Base-by-base conservation (phyloP, 2,113 vertebrate species). In the Elanoides forficatus region DNA sequence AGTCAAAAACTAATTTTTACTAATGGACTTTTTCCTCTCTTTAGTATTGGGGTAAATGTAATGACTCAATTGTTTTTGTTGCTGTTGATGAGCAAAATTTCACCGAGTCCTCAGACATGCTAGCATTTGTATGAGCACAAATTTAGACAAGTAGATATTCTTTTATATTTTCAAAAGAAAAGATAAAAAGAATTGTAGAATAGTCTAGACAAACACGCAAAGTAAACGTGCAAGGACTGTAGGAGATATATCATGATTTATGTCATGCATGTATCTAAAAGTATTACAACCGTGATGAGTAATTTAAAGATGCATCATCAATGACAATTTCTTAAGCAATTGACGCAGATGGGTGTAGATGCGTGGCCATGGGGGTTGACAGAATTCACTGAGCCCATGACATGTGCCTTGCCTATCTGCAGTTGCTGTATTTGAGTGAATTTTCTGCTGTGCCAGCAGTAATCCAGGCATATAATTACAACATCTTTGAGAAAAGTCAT, bases 401-500 rank as follows among this genome's bases (percentile, higher is more conserved):
- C 50, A 56, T 2, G 18, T 52, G 63, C 66, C 81, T 80, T 81
- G 50, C 18, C 50, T 71, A 29, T 85, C 84, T 88, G 66, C 60
- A 87, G 4, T 27, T 87, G 65, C 76, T 72, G 66, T 48, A 47
- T 73, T 76, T 72, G 62, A 90, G 84, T 52, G 52, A 96, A 87
- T 48, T 91, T 94, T 90, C 87, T 97, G 94, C 86, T 85, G 78
- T 88, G 81, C 58, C 91, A 96, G 91, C 91, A 95, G 78, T 73
- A 95, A 94, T 73, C 58, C 66, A 94, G 73, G 93, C 94, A 89
- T 62, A 73, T 91, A 96, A 97, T 97, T 95, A 90, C 81, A 94
- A 66, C 48, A 91, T 86, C 70, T 91, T 76, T 59, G 74, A 71
- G 88, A 93, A 95, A 90, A 88, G 78, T 83, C 89, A 94, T 87